phyloP scores from a whole-genome alignment of 2,113 vertebrate genomes.

The Tamias sibiricus region DNA sequence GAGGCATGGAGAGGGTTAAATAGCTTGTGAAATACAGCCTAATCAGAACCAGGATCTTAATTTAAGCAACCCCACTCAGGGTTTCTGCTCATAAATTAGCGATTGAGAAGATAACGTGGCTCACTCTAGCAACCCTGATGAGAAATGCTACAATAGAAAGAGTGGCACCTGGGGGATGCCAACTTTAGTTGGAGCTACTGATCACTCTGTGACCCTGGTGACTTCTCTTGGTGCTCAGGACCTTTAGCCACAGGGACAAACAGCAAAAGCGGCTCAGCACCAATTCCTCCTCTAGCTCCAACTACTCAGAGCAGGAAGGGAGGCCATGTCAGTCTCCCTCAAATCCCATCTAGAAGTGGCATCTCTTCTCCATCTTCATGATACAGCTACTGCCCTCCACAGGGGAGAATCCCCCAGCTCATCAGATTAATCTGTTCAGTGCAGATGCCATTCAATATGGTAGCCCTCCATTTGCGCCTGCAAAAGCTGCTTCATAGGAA shows the following conservation, averaged over 20 bases:
- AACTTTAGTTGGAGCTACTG: background rate
- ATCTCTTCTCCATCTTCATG: background rate
- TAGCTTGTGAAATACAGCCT: background rate
- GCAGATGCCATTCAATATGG: background rate
- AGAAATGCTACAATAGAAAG: background rate
- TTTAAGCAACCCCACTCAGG: background rate
- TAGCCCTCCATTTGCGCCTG: background rate
- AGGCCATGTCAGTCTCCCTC: background rate
- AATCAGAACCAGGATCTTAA: background rate
- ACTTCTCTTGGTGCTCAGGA: background rate
- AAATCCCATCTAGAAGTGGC: background rate
- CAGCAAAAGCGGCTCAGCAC: fast-evolving
- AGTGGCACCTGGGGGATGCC: too few species aligned
- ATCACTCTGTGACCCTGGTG: background rate
- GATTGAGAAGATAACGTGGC: background rate
- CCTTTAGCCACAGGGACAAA: background rate
- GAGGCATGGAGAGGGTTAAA: background rate
- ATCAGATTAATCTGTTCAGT: background rate
- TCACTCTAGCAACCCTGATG: background rate
- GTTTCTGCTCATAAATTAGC: background rate
- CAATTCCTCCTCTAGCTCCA: background rate
- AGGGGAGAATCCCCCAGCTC: background rate
- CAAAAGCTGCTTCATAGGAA: background rate
- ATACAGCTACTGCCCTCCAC: background rate
- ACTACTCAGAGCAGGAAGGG: background rate